phyloP scores from a whole-genome alignment of 2,113 vertebrate species.

The Arizona elegans region DNA sequence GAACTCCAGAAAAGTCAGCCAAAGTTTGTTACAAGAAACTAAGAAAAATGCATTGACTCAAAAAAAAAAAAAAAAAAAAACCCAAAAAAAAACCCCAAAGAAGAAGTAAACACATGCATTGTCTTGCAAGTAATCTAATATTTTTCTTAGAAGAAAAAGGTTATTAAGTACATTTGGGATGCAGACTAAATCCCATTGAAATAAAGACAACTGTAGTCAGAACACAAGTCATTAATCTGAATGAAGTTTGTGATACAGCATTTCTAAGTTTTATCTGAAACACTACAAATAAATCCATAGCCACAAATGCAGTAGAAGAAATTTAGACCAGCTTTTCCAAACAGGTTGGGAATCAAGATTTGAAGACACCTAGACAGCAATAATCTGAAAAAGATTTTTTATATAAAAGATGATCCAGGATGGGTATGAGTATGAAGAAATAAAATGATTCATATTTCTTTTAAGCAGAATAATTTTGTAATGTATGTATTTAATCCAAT shows the following conservation, averaged over 20 bases:
- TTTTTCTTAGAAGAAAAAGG: background rate
- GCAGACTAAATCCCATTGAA: background rate
- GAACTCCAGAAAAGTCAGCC: conserved; percentile 25
- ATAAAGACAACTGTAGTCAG: background rate
- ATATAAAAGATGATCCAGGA: background rate
- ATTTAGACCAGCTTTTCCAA: background rate
- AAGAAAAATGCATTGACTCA: background rate
- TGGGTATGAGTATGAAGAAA: background rate
- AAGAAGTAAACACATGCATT: background rate
- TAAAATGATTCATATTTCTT: background rate
- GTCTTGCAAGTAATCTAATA: background rate
- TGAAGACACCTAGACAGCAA: background rate
- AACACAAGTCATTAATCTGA: background rate
- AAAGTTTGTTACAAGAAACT: conserved; percentile 27
- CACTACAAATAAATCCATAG: background rate
- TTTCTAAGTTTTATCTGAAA: background rate
- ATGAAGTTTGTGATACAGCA: background rate
- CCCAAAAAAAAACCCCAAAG: no score
- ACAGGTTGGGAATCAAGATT: background rate
- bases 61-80: background rate
- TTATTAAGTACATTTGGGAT: background rate
- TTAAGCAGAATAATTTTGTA: background rate
- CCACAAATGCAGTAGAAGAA: background rate
- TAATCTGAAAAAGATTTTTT: background rate
- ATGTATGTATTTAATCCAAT: background rate